phyloP scores from a whole-genome alignment of 2,797 vertebrate species.

The Sternarchorhynchus goeldii region DNA sequence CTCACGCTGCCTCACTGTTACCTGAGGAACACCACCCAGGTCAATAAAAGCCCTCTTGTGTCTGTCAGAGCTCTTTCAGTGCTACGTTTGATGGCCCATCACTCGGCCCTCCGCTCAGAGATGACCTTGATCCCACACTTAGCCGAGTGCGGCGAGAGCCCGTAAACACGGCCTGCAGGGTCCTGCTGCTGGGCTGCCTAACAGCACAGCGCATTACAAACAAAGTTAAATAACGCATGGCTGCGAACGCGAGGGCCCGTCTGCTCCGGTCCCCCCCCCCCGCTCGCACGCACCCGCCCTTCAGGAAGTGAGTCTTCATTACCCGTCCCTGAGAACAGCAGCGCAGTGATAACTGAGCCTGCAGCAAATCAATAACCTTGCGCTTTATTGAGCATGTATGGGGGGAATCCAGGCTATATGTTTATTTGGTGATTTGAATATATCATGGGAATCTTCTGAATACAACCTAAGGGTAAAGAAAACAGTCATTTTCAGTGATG shows the following conservation, averaged over 20 bases:
- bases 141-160: slow-evolving; percentile 66
- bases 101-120: slow-evolving; percentile 61
- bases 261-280: slow-evolving; percentile 36
- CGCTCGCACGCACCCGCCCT: slow-evolving; percentile 51
- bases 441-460: slow-evolving; percentile 2
- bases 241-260: slow-evolving; percentile 63
- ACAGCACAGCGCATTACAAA: slow-evolving; percentile 66
- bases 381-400: slow-evolving; percentile 37
- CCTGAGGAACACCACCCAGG: slow-evolving; percentile 55
- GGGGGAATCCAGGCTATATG: slow-evolving; percentile 35
- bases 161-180: slow-evolving; percentile 71
- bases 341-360: slow-evolving; percentile 41
- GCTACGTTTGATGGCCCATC: slow-evolving; percentile 68
- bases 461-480: neutral
- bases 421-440: slow-evolving; percentile 30
- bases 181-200: slow-evolving; percentile 59
- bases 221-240: slow-evolving; percentile 71
- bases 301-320: slow-evolving; percentile 55
- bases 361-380: slow-evolving; percentile 59
- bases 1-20: slow-evolving; percentile 50
- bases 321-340: slow-evolving; percentile 49
- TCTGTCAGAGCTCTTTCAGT: slow-evolving; percentile 66
- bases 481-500: neutral
- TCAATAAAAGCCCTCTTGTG: slow-evolving; percentile 61
- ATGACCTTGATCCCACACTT: slow-evolving; percentile 73